A percentile compares a stretch with the other conserved stretches of the same genome.
Conservation (phyloP, 2,888 invertebrate genomes). For the Euphydryas editha region DNA sequence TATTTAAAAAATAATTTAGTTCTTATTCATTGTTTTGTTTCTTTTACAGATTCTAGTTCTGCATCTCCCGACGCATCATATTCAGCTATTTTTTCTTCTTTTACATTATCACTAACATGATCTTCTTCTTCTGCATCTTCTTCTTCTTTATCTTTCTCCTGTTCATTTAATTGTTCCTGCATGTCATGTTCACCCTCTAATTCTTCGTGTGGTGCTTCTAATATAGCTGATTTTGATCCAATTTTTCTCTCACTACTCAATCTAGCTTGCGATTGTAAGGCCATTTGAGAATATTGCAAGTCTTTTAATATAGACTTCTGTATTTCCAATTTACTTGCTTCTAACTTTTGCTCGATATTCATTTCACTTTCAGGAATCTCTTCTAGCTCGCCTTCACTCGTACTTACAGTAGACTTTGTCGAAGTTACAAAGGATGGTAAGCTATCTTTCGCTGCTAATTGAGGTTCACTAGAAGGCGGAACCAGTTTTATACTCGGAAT, state of each 20-base stretch:
- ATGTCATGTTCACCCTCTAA: conserved; percentile 51
- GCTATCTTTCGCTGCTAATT: conserved; percentile 59
- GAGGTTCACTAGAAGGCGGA: conserved; percentile 51
- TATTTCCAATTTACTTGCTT: conserved; percentile 65
- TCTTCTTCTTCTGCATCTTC: conserved; percentile 25
- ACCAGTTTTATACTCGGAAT: conserved; percentile 66
- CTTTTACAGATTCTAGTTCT: conserved; percentile 34
- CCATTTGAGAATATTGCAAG: conserved; percentile 60
- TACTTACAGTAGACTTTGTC: conserved; percentile 54
- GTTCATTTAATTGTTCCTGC: conserved; percentile 45
- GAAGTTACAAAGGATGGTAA: conserved; percentile 68
- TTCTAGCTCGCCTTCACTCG: conserved; percentile 45
- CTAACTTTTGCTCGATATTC: conserved; percentile 61
- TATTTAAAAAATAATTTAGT: background rate
- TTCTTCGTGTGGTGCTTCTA: conserved; percentile 48
- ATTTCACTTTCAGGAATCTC: conserved; percentile 50
- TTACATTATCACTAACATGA: conserved; percentile 28
- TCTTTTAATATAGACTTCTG: conserved; percentile 74
- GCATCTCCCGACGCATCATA: conserved; percentile 27
- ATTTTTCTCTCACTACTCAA: conserved; percentile 45
- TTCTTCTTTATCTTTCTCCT: conserved; percentile 27
- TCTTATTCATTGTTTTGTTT: conserved; percentile 20
- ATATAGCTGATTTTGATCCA: conserved; percentile 49
- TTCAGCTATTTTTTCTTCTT: conserved; percentile 24
- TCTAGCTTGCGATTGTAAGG: conserved; percentile 51